Conservation (phyloP, 2,797 vertebrate species). For the Trichosurus vulpecula region DNA sequence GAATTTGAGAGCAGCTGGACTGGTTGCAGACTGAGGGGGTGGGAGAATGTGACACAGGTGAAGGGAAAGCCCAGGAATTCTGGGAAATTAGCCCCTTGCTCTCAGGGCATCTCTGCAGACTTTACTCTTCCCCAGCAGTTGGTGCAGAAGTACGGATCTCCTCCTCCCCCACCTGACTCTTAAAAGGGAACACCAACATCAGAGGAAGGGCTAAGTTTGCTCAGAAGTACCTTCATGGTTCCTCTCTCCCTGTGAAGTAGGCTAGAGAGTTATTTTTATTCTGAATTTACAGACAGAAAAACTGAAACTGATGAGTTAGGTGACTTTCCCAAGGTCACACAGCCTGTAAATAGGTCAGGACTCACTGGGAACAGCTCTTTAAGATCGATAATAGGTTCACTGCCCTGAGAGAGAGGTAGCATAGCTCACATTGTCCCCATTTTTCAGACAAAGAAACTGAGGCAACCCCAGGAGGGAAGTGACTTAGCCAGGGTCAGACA, state of each 20-base stretch:
- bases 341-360: neutral
- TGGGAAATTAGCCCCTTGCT: neutral
- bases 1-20: slow-evolving; percentile 76
- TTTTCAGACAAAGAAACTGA: neutral
- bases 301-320: neutral
- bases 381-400: no score
- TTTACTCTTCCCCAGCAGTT: neutral
- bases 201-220: neutral
- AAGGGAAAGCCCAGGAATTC: neutral
- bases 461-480: neutral
- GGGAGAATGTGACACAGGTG: neutral
- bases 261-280: neutral
- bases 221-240: neutral
- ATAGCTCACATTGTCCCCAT: neutral
- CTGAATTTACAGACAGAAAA: no score
- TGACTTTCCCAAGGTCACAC: neutral
- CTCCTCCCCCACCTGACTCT: neutral
- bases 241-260: neutral
- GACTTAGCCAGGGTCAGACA: neutral
- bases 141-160: neutral
- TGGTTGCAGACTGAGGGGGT: slow-evolving; percentile 85
- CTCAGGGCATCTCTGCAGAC: neutral
- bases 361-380: no score
- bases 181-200: no score
- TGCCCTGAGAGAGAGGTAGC: neutral